Evolutionary conservation across 2,888 invertebrate genomes (phyloP).

Genomic region (Eilema depressum): DNA sequence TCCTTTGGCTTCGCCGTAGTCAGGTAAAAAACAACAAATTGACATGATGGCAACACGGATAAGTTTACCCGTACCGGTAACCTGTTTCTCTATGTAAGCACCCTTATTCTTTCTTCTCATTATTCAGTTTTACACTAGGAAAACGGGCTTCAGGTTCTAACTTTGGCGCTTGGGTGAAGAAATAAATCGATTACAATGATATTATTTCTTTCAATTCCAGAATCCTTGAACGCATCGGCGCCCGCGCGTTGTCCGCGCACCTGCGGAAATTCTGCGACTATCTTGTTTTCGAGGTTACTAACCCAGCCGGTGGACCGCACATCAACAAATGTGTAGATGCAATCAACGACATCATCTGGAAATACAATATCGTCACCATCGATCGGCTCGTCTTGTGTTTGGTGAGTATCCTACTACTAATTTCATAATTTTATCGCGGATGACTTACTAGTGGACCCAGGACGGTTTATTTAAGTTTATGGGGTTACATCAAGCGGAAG

Average conservation of each 20-base stretch:
- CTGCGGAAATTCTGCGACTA: slow-evolving; percentile 98
- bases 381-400: slow-evolving; percentile 97
- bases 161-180: no score
- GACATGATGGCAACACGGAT: no score
- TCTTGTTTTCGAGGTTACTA: slow-evolving; percentile 96
- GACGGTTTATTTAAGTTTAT: no score
- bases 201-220: slow-evolving; percentile 73
- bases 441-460: no score
- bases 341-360: slow-evolving; percentile 99
- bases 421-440: no score
- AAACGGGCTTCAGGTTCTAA: neutral
- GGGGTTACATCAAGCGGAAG: no score
- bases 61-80: no score
- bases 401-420: slow-evolving; percentile 79
- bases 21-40: no score
- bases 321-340: slow-evolving; percentile 98
- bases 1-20: no score
- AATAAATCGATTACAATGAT: neutral
- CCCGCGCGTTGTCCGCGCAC: slow-evolving; percentile 96
- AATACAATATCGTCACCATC: slow-evolving; percentile 98
- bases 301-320: slow-evolving; percentile 94
- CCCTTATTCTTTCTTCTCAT: no score
- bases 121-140: no score
- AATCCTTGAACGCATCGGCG: slow-evolving; percentile 97
- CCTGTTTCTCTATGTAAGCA: no score